phyloP scores from a whole-genome alignment of 2,113 vertebrate species.

The Psephotus haematonotus region DNA sequence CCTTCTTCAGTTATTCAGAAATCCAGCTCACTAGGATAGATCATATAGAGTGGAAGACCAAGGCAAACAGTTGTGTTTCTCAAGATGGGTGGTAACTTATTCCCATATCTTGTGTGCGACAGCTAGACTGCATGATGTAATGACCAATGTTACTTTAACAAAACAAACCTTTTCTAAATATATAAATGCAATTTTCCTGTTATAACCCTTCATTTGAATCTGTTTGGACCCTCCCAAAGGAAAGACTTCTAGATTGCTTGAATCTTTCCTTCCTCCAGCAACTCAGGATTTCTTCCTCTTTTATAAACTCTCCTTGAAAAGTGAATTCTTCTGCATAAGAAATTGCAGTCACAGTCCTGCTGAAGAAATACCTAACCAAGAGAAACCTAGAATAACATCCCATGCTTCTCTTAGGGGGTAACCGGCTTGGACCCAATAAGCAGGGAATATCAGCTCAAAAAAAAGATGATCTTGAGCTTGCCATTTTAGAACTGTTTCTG shows the following conservation, averaged over 20 bases:
- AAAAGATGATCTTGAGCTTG: background rate
- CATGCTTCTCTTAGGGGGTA: background rate
- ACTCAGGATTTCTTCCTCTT: background rate
- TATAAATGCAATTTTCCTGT: background rate
- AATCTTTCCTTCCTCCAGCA: background rate
- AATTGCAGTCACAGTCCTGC: background rate
- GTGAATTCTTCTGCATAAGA: background rate
- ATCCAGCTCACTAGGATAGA: background rate
- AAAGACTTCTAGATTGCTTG: background rate
- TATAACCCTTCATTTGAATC: background rate
- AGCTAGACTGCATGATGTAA: background rate
- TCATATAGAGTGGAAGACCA: background rate
- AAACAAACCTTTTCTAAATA: background rate
- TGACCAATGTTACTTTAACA: background rate
- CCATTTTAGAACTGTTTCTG: background rate
- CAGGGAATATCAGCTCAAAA: background rate
- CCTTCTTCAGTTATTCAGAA: background rate
- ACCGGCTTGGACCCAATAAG: background rate
- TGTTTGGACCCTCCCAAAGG: background rate
- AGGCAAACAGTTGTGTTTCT: background rate
- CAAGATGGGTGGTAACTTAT: accelerated
- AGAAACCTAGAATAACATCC: background rate
- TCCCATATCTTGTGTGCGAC: background rate
- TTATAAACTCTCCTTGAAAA: background rate
- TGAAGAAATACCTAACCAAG: background rate